Percentiles rank a stretch among this genome's conserved stretches.
Conservation (phyloP, 92 coral and sea anemone species). For the Pocillopora meandrina region DNA sequence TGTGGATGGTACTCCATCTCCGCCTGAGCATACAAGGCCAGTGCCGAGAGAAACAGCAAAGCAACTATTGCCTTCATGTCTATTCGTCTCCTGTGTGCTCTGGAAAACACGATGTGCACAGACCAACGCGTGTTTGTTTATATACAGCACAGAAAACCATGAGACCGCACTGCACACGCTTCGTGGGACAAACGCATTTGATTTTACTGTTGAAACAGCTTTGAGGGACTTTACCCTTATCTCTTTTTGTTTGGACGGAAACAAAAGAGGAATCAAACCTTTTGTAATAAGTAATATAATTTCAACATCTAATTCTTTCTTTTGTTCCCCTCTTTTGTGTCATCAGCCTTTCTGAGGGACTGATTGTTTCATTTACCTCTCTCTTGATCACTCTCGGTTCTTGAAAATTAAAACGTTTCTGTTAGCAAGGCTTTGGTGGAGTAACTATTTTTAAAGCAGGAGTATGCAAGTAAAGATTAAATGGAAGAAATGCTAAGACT, state of each 20-base stretch:
- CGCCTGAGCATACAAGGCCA: constrained; percentile 8
- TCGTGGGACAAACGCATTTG: not conserved
- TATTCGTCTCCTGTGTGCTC: not conserved
- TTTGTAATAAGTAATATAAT: not conserved
- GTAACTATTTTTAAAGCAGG: too few species aligned
- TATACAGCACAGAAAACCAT: not conserved
- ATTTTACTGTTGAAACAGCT: constrained; percentile 22
- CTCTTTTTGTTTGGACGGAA: not conserved
- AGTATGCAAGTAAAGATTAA: too few species aligned
- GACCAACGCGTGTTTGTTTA: not conserved
- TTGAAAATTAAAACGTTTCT: too few species aligned
- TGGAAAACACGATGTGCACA: constrained; percentile 27
- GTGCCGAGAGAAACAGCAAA: constrained; percentile 26
- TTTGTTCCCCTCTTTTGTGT: too few species aligned
- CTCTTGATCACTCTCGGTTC: too few species aligned
- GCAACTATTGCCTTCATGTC: constrained; percentile 28
- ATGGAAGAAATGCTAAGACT: too few species aligned
- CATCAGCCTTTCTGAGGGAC: too few species aligned
- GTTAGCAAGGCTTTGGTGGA: too few species aligned
- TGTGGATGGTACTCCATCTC: constrained; percentile 34
- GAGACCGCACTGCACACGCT: constrained; percentile 2
- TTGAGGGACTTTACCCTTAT: not conserved
- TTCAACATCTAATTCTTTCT: too few species aligned
- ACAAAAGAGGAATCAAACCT: not conserved
- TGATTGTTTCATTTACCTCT: too few species aligned